Evolutionary conservation across 2,888 invertebrate genomes (phyloP).

Genomic region (Orthosia incerta): DNA sequence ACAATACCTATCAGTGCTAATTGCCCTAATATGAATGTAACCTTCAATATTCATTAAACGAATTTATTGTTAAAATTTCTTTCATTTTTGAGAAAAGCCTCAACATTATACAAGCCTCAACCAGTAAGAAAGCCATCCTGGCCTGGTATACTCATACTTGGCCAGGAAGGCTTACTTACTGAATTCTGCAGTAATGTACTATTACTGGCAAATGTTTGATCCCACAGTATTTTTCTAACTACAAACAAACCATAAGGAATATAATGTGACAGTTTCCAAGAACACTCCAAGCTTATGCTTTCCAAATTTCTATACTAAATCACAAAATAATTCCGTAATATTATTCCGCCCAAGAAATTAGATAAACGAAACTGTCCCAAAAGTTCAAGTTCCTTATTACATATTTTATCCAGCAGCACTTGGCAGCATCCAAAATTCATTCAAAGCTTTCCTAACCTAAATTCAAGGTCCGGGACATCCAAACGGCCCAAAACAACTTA

Average conservation of each 20-base stretch:
- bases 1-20: no score
- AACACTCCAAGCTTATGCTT: background rate
- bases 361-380: constrained; percentile 33
- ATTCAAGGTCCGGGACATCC: constrained; percentile 16
- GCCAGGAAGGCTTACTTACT: no score
- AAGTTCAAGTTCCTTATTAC: constrained; percentile 32
- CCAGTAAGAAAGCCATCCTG: no score
- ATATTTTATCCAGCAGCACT: constrained; percentile 50
- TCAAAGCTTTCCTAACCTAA: constrained; percentile 29
- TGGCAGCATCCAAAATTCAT: constrained; percentile 47
- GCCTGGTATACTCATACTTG: no score
- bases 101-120: no score
- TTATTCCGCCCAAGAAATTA: constrained; percentile 37
- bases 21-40: no score
- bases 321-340: constrained; percentile 15
- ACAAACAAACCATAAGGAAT: background rate
- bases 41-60: no score
- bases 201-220: no score
- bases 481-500: constrained; percentile 37
- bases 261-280: background rate
- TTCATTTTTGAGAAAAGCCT: no score
- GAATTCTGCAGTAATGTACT: no score
- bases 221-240: background rate
- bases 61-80: no score
- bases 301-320: constrained; percentile 13